These are phyloP conservation scores for Eulemur rufifrons DNA, from an alignment of 2,113 vertebrate genomes.

Conservation along the genomic window DNA sequence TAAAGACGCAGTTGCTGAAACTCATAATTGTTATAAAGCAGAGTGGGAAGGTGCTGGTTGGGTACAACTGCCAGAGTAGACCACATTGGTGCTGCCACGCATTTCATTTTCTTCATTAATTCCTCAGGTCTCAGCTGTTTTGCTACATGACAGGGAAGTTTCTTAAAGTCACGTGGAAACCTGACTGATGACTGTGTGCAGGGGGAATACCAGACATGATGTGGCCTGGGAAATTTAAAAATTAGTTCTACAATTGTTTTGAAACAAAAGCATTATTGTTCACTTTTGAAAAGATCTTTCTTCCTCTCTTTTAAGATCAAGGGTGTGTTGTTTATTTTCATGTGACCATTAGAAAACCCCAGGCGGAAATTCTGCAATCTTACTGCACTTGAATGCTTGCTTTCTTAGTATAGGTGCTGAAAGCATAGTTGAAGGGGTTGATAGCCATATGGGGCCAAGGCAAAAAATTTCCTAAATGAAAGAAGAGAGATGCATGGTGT, in stretches of 20 bases:
- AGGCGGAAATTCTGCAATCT: constrained; percentile 46
- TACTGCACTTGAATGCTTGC: constrained; percentile 3
- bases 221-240: background rate
- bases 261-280: constrained; percentile 46
- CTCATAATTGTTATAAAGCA: background rate
- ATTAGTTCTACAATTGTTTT: constrained; percentile 38
- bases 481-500: background rate
- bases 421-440: background rate
- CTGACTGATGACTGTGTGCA: background rate
- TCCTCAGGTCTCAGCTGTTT: constrained; percentile 15
- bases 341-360: constrained; percentile 38
- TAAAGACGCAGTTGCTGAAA: background rate
- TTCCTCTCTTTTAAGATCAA: constrained; percentile 56
- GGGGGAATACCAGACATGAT: background rate
- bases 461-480: constrained; percentile 13
- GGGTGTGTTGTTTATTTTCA: constrained; percentile 48
- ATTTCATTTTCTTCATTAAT: constrained; percentile 11
- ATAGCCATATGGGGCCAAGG: background rate
- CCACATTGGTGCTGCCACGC: background rate
- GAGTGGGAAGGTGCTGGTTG: background rate
- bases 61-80: background rate
- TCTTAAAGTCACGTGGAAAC: constrained; percentile 2
- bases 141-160: background rate
- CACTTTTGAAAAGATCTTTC: constrained; percentile 19
- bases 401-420: background rate